phyloP scores from a whole-genome alignment of 1,140 invertebrate species.

The Drosophila mayri region DNA sequence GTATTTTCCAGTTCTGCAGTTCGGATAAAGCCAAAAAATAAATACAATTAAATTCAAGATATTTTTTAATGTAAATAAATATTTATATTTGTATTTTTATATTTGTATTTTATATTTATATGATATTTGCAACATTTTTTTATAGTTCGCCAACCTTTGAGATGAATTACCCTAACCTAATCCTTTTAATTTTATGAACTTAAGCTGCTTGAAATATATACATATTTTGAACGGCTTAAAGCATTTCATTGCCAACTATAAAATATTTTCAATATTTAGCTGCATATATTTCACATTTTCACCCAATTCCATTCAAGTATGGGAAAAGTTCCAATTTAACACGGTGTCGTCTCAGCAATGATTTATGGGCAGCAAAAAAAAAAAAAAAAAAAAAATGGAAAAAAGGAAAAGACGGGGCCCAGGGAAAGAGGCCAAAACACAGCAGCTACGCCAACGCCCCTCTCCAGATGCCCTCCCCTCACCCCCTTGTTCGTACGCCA shows the following conservation, averaged over 20 bases:
- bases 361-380: conserved; percentile 66
- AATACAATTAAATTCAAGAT: background rate
- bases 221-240: background rate
- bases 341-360: conserved; percentile 80
- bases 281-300: conserved; percentile 41
- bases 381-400: conserved; percentile 14
- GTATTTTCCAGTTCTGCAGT: background rate
- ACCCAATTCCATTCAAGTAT: conserved; percentile 73
- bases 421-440: conserved; percentile 68
- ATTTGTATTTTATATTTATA: too few relatives aligned
- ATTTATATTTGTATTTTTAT: too few relatives aligned
- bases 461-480: background rate
- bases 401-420: conserved; percentile 15
- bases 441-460: conserved; percentile 58
- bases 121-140: background rate
- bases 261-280: conserved; percentile 11
- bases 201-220: background rate
- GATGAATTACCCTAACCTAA: background rate
- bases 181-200: background rate
- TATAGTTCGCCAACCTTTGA: background rate
- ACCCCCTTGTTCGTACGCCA: background rate
- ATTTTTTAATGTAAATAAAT: background rate
- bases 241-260: background rate
- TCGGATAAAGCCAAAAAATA: background rate
- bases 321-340: conserved; percentile 83